These are phyloP conservation scores for Myripristis murdjan DNA, from an alignment of 2,797 vertebrate species.

Conservation along the genomic window DNA sequence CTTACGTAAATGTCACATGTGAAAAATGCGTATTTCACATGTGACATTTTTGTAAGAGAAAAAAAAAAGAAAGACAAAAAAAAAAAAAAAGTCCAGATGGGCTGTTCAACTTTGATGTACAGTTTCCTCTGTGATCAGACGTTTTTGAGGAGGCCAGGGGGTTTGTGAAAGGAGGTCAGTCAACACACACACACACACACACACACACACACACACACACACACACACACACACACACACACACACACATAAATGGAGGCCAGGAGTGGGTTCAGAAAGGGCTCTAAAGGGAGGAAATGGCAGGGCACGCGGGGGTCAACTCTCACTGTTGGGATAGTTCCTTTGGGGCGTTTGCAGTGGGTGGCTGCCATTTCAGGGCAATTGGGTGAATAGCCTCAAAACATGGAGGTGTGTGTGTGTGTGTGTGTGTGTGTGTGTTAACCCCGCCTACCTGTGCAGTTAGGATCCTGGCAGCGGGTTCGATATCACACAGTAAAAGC, in stretches of 20 bases:
- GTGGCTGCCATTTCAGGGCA: constrained; percentile 36
- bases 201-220: no score
- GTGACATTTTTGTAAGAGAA: constrained; percentile 59
- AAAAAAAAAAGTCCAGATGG: constrained; percentile 57
- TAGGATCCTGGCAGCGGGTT: constrained; percentile 36
- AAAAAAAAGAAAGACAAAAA: no score
- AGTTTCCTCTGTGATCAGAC: constrained; percentile 74
- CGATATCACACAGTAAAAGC: constrained; percentile 53
- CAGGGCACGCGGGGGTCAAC: constrained; percentile 44
- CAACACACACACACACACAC: constrained; percentile 14
- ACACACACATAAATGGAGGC: background rate
- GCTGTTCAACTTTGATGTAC: constrained; percentile 73
- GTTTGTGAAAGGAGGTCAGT: constrained; percentile 67
- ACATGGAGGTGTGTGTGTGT: constrained; percentile 11
- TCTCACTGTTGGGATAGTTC: constrained; percentile 44
- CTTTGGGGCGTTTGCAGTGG: constrained; percentile 54
- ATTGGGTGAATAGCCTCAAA: constrained; percentile 16
- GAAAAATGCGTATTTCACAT: no score
- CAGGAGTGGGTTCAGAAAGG: constrained; percentile 40
- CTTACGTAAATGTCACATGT: no score
- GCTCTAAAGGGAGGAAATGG: constrained; percentile 7
- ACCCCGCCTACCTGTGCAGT: constrained; percentile 11
- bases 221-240: no score
- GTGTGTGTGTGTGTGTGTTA: constrained; percentile 22
- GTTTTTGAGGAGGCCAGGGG: constrained; percentile 59